Percentiles rank a stretch among this genome's conserved stretches.
phyloP scores from a whole-genome alignment of 1,140 invertebrate species.

The Reticulitermes speratus region DNA sequence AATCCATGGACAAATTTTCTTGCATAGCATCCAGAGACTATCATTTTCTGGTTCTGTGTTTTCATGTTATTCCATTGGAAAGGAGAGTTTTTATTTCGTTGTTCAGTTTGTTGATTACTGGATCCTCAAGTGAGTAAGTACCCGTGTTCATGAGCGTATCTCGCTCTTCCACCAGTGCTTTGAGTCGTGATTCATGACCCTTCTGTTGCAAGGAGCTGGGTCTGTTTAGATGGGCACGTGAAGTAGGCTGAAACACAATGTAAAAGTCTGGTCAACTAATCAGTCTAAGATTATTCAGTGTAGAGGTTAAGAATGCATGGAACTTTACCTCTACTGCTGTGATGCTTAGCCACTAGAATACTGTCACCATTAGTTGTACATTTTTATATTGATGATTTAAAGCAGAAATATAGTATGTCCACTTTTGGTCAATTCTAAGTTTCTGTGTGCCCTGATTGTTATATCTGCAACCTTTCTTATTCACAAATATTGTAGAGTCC shows the following conservation, averaged over 20 bases:
- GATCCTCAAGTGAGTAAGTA: background rate
- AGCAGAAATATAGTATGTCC: too few relatives aligned
- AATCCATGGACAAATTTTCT: too few relatives aligned
- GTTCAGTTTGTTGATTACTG: background rate
- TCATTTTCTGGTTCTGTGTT: background rate
- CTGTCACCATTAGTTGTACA: too few relatives aligned
- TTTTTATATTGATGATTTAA: too few relatives aligned
- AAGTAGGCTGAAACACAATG: background rate
- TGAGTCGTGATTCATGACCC: background rate
- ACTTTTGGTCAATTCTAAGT: too few relatives aligned
- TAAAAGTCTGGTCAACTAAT: background rate
- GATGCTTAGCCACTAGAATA: too few relatives aligned
- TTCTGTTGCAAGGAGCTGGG: background rate
- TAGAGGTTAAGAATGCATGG: too few relatives aligned
- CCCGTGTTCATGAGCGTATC: background rate
- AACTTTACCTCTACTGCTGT: too few relatives aligned
- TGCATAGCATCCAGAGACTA: background rate
- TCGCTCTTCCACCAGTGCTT: background rate
- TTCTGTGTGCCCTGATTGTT: too few relatives aligned
- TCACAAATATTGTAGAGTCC: too few relatives aligned
- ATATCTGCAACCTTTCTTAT: too few relatives aligned
- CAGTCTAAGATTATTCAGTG: too few relatives aligned
- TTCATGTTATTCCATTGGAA: background rate
- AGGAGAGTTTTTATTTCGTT: background rate
- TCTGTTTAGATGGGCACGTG: background rate